Evolutionary conservation across 2,113 vertebrate genomes (phyloP).

Genomic region (Anguilla rostrata): DNA sequence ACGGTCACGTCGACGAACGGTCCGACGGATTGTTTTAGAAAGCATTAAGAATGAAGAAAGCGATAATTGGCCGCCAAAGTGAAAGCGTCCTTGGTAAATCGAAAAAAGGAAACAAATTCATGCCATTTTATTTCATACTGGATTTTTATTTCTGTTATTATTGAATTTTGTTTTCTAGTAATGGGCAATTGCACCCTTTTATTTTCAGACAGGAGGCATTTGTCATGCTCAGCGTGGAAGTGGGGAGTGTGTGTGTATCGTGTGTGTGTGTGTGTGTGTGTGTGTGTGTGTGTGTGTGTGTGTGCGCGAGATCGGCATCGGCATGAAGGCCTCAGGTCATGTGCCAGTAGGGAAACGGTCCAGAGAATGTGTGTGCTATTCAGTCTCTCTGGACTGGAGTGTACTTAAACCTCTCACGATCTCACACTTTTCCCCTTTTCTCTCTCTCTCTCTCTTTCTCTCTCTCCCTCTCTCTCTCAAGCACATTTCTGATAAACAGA

Average conservation of each 20-base stretch:
- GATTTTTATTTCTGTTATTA: conserved; percentile 16
- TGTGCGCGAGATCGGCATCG: conserved; percentile 4
- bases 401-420: conserved; percentile 4
- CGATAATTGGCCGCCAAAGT: conserved; percentile 48
- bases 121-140: neutral
- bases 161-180: conserved; percentile 72
- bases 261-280: neutral
- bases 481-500: conserved; percentile 27
- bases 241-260: conserved; percentile 31
- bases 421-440: neutral
- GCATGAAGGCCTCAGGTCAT: neutral
- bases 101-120: conserved; percentile 66
- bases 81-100: conserved; percentile 68
- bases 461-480: neutral
- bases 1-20: neutral
- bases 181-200: conserved; percentile 66
- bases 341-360: neutral
- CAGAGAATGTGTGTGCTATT: neutral
- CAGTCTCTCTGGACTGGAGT: neutral
- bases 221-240: conserved; percentile 65
- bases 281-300: too few relatives aligned
- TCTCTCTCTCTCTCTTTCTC: neutral
- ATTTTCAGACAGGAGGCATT: conserved; percentile 65
- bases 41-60: neutral
- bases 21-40: neutral